Evolutionary conservation across 2,888 invertebrate genomes (phyloP).

Genomic region (Lobophora halterata): DNA sequence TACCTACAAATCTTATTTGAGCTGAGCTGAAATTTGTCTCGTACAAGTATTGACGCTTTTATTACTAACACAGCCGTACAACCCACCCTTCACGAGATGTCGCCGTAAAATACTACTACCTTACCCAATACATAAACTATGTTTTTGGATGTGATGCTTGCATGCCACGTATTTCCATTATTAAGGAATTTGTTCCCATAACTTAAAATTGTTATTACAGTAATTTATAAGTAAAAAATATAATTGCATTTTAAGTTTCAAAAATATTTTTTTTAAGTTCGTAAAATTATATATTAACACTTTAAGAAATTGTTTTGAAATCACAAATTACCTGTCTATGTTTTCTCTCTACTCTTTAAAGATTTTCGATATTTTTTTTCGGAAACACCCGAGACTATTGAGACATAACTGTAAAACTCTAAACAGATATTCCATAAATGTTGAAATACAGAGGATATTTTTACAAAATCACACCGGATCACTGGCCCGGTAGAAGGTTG

Average conservation of each 20-base stretch:
- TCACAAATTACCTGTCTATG: too few relatives aligned
- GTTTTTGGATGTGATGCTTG: slow-evolving; percentile 9
- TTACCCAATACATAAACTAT: slow-evolving; percentile 11
- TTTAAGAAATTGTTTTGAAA: too few relatives aligned
- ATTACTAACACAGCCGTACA: slow-evolving; percentile 42
- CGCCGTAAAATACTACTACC: slow-evolving; percentile 16
- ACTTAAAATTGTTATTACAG: too few relatives aligned
- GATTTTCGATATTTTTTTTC: too few relatives aligned
- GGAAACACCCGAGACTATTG: slow-evolving; percentile 1
- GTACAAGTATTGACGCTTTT: slow-evolving; percentile 55
- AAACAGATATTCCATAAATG: slow-evolving; percentile 17
- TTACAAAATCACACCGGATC: slow-evolving; percentile 59
- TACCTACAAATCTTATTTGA: slow-evolving; percentile 70
- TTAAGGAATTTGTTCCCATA: too few relatives aligned
- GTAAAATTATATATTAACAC: too few relatives aligned
- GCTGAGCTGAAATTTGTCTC: slow-evolving; percentile 53
- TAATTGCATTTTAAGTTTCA: too few relatives aligned
- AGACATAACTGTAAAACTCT: slow-evolving; percentile 11
- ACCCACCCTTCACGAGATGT: slow-evolving; percentile 13
- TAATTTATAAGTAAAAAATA: too few relatives aligned
- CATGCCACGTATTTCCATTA: too few relatives aligned
- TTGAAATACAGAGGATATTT: slow-evolving; percentile 48
- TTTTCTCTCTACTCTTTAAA: too few relatives aligned
- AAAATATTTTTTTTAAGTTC: too few relatives aligned
- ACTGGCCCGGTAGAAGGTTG: slow-evolving; percentile 47